A percentile compares a stretch with the other conserved stretches of the same genome.
Conservation (phyloP, 1,140 invertebrate species). For the Sinonovacula constricta region DNA sequence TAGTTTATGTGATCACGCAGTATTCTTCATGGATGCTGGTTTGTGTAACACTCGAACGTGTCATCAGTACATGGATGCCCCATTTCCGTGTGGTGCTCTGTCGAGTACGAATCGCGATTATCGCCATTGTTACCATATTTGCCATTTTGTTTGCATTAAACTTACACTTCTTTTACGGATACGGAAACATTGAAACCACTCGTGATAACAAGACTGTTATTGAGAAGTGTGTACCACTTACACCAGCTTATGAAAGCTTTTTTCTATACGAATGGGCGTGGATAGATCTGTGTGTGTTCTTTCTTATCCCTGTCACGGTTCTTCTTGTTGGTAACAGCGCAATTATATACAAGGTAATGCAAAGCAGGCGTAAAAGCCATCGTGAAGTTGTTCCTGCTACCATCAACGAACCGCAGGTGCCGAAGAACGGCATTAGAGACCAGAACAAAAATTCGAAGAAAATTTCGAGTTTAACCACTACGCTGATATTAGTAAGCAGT, state of each 20-base stretch:
- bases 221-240: slow-evolving; percentile 12
- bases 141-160: slow-evolving; percentile 7
- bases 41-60: slow-evolving; percentile 63
- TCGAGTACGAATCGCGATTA: slow-evolving; percentile 2
- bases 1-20: slow-evolving; percentile 52
- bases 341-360: slow-evolving; percentile 34
- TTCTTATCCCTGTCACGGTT: slow-evolving; percentile 22
- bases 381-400: background rate
- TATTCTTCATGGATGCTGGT: slow-evolving; percentile 64
- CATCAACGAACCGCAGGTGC: background rate
- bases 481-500: slow-evolving; percentile 17
- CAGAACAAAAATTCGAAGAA: background rate
- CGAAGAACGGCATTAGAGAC: background rate
- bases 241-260: slow-evolving; percentile 8
- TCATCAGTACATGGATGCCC: slow-evolving; percentile 59
- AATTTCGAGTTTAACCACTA: slow-evolving; percentile 29
- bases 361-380: background rate
- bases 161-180: slow-evolving; percentile 37
- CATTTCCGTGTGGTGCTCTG: slow-evolving; percentile 42
- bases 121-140: background rate
- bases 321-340: slow-evolving; percentile 33
- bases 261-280: slow-evolving; percentile 28
- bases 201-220: background rate
- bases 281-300: slow-evolving; percentile 44
- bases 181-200: background rate